Evolutionary conservation across 2,888 invertebrate species (phyloP), one percentile per base, ranked within the genome.

Genomic region (Bugulina stolonifera): DNA sequence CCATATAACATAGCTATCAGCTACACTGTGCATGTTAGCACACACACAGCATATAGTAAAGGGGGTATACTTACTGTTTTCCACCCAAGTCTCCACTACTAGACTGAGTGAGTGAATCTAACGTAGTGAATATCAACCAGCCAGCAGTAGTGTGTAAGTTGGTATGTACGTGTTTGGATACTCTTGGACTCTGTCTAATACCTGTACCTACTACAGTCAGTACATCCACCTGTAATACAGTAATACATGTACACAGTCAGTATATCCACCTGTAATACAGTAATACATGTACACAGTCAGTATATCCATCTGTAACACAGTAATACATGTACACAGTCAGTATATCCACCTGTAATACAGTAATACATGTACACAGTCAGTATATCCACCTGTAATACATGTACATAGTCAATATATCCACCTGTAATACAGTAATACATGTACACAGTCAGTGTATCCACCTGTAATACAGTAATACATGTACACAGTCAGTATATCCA

Each of bases 111-210:
- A 64, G 14, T 14, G 64, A 29, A 27, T 64, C 32, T 64, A 64
- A 32, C 3, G 64, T 64, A 32, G 27, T 32, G 32, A 64, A 64
- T 27, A 64, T 64, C 27, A 64, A 32, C 64, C 64, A 64, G 18
- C 64, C 64, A 64, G 64, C 64, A 14, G 27, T 64, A 32, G 64
- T 64, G 34, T 32, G 64, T 27, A 64, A 29, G 64, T 64, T 64
- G 64, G 64, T 64, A 14, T 32, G 64, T 29, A 64, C 32, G 32
- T 64, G 64, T 32, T 22, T 64, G 5, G 64, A 2, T 14, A 64
- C 64, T 29, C 32, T 27, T 10, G 64, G 64, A 32, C 64, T 64
- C 32, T 64, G 64, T 34, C 32, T 27, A 22, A 64, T 32, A 2
- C 64, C 64, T 27, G 22, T 32, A 34, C 64, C 32, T 14, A 64